Conservation (phyloP, 2,888 invertebrate species). For the Monoplex corrugatus region DNA sequence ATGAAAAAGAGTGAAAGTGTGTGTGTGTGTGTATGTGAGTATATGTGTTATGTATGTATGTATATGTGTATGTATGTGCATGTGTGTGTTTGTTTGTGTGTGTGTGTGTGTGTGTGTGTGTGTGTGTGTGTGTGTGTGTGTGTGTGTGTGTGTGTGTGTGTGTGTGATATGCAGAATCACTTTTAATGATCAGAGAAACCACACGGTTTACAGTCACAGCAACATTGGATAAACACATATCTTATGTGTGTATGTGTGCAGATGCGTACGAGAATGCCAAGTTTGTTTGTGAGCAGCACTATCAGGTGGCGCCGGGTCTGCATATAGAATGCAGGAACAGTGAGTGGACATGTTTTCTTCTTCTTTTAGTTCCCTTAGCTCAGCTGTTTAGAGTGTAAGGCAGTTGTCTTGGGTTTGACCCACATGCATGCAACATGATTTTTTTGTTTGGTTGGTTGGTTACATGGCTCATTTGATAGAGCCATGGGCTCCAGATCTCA, state of each 20-base stretch:
- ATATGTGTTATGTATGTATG: no score
- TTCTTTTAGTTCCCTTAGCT: no score
- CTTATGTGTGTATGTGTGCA: constrained; percentile 58
- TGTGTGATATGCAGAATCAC: neutral
- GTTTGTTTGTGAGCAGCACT: constrained; percentile 99
- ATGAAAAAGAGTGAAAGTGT: neutral
- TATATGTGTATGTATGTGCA: no score
- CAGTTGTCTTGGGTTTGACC: no score
- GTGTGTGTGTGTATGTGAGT: neutral
- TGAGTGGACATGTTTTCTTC: no score
- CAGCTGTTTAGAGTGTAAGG: no score
- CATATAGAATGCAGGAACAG: constrained; percentile 85
- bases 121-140: neutral
- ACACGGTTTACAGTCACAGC: neutral
- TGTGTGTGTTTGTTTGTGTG: neutral
- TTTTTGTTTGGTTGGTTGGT: no score
- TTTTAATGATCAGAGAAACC: neutral
- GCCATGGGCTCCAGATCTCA: no score
- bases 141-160: neutral
- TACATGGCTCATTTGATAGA: no score
- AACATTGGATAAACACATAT: no score
- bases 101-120: neutral
- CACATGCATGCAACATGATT: no score
- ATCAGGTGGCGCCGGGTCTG: constrained; percentile 94
- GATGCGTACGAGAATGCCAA: constrained; percentile 99